Percentiles rank a stretch among this genome's conserved stretches.
These are phyloP conservation scores for Gavialis gangeticus DNA, from an alignment of 2,113 vertebrate species.

Conservation along the genomic window DNA sequence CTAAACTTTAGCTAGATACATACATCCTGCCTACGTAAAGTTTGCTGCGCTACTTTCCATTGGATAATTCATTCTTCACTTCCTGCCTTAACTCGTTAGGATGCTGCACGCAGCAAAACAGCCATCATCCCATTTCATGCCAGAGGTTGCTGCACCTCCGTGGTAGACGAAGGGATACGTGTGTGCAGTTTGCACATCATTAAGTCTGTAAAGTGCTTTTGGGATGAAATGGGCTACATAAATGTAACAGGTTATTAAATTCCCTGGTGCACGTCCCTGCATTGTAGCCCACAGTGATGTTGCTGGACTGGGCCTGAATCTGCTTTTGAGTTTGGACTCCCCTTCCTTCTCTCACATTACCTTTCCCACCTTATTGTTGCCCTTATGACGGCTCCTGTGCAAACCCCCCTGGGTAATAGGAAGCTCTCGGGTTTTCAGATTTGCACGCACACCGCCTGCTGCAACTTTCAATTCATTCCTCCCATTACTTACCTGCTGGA, in stretches of 20 bases:
- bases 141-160: accelerated
- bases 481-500: not conserved
- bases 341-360: accelerated
- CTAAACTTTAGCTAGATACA: not conserved
- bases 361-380: not conserved
- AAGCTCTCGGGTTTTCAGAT: accelerated
- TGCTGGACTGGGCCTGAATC: not conserved
- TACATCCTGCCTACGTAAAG: not conserved
- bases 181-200: conserved; percentile 55
- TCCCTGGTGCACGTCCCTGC: conserved; percentile 15
- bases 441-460: accelerated
- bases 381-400: not conserved
- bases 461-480: not conserved
- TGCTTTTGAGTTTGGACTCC: conserved; percentile 17
- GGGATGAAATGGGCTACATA: conserved; percentile 61
- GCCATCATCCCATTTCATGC: conserved; percentile 17
- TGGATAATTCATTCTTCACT: not conserved
- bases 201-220: conserved; percentile 50
- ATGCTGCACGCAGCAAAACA: conserved; percentile 9
- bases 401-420: not conserved
- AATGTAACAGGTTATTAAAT: conserved; percentile 67
- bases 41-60: not conserved
- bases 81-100: not conserved
- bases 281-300: not conserved
- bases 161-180: conserved; percentile 55